Percentiles rank a stretch among this genome's conserved stretches.
These are phyloP conservation scores for Eurypyga helias DNA, from an alignment of 2,113 vertebrate species.

Conservation along the genomic window DNA sequence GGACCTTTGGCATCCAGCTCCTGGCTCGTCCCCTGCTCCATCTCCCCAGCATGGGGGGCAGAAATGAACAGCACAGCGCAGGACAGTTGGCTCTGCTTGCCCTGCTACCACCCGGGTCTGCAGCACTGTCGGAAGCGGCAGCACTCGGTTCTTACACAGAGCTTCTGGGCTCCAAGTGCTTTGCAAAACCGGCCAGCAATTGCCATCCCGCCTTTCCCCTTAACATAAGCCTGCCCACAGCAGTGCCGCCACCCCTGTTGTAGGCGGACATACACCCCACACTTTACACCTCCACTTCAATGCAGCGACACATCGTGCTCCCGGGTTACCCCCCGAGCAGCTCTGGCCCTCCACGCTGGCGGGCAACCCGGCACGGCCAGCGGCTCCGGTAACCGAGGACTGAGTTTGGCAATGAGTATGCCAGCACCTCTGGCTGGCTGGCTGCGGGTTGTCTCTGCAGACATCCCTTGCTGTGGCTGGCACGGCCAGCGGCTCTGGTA, in stretches of 20 bases:
- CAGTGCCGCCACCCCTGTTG: rapidly evolving
- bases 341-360: rapidly evolving
- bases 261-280: rapidly evolving
- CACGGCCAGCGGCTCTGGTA: too few relatives aligned
- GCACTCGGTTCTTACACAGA: not conserved
- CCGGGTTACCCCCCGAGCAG: not conserved
- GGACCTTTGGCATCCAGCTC: not conserved
- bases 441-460: not conserved
- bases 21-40: not conserved
- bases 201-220: not conserved
- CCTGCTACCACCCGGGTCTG: not conserved
- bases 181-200: not conserved
- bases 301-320: rapidly evolving
- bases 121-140: not conserved
- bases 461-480: not conserved
- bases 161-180: not conserved
- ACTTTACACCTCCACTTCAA: rapidly evolving
- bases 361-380: not conserved
- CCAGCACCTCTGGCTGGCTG: too few relatives aligned
- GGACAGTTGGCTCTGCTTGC: not conserved
- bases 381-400: not conserved
- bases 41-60: not conserved
- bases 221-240: not conserved
- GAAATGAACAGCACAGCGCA: not conserved
- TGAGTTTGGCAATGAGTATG: rapidly evolving